Conservation (phyloP, 2,797 vertebrate genomes). For the Neosalanx taihuensis region DNA sequence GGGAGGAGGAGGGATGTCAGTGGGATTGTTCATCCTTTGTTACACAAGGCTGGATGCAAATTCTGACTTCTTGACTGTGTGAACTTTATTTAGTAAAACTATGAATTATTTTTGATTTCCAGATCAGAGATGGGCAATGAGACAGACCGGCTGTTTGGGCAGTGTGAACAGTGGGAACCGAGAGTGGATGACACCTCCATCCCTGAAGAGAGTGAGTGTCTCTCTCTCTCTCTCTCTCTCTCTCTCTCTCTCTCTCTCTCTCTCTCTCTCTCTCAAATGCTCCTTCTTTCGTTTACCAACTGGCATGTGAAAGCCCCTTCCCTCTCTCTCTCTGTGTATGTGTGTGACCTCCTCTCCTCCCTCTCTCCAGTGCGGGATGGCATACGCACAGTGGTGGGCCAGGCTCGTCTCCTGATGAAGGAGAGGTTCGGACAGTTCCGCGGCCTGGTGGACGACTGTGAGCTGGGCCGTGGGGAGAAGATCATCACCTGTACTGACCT, state of each 20-base stretch:
- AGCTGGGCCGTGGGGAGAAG: constrained; percentile 84
- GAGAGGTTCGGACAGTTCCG: constrained; percentile 92
- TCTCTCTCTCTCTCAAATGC: neutral
- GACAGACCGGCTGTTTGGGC: constrained; percentile 67
- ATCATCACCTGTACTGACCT: constrained; percentile 84
- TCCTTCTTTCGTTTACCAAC: neutral
- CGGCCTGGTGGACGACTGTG: constrained; percentile 88
- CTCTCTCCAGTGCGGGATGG: constrained; percentile 79
- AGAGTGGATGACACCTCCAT: constrained; percentile 79
- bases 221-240: neutral
- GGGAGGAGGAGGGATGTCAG: too few species aligned
- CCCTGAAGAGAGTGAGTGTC: constrained; percentile 87
- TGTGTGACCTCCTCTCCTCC: neutral
- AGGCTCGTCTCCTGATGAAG: constrained; percentile 86
- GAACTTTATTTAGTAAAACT: neutral
- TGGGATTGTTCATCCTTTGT: too few species aligned
- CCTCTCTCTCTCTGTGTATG: neutral
- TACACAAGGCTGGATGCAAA: too few species aligned
- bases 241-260: neutral
- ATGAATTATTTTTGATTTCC: constrained; percentile 23
- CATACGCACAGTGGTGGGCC: constrained; percentile 86
- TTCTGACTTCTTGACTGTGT: neutral
- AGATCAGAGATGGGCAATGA: constrained; percentile 77
- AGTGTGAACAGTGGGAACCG: constrained; percentile 78
- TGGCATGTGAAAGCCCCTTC: neutral